Evolutionary conservation across 1,140 invertebrate genomes (phyloP).

Genomic region (Nomia melanderi): DNA sequence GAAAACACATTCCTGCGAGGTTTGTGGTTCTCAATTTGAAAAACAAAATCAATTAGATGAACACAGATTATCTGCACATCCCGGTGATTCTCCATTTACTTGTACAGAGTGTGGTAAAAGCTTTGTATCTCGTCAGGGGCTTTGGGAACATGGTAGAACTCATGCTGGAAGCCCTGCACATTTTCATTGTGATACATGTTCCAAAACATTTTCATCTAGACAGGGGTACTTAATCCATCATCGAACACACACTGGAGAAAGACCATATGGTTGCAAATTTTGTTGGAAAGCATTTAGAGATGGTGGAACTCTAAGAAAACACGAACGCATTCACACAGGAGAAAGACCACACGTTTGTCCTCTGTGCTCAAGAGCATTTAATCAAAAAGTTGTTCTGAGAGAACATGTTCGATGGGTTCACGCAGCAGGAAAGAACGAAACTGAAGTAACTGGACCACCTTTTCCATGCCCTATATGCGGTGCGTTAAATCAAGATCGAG

Average conservation of each 20-base stretch:
- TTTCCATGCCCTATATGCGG: constrained; percentile 78
- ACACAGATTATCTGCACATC: constrained; percentile 77
- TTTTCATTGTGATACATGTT: constrained; percentile 83
- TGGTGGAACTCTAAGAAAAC: constrained; percentile 83
- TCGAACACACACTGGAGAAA: constrained; percentile 83
- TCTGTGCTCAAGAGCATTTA: constrained; percentile 83
- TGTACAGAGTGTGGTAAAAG: constrained; percentile 80
- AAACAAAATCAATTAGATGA: constrained; percentile 77
- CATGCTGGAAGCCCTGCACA: constrained; percentile 78
- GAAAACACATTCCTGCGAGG: constrained; percentile 79
- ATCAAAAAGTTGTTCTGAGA: constrained; percentile 81
- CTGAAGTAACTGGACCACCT: constrained; percentile 67
- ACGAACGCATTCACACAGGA: constrained; percentile 84
- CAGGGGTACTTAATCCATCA: constrained; percentile 88
- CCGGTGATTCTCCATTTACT: constrained; percentile 78
- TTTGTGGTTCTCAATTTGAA: constrained; percentile 78
- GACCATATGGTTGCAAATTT: constrained; percentile 87
- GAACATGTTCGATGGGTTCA: constrained; percentile 82
- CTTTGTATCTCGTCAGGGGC: constrained; percentile 80
- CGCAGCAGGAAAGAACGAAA: constrained; percentile 76
- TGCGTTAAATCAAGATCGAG: constrained; percentile 76
- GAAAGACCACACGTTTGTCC: constrained; percentile 86
- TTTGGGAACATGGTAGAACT: constrained; percentile 80
- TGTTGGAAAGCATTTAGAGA: constrained; percentile 90
- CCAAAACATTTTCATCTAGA: constrained; percentile 80